Percentiles rank a stretch among this genome's conserved stretches.
Conservation (phyloP, 2,113 vertebrate species). For the Neolamprologus caudopunctatus region DNA sequence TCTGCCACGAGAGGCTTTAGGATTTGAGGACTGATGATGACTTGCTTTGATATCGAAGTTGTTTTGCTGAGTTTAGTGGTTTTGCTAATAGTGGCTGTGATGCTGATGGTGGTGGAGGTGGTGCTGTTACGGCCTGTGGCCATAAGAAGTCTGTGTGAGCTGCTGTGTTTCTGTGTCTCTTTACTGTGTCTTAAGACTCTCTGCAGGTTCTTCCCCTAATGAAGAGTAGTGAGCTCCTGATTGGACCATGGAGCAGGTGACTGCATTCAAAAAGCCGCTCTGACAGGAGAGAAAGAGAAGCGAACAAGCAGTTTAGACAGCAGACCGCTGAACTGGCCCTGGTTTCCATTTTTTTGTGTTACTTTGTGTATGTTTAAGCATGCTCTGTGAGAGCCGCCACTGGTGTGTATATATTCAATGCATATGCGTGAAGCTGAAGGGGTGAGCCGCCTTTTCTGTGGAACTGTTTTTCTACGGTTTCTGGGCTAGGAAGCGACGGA, state of each 20-base stretch:
- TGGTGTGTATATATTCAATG: background rate
- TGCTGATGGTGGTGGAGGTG: background rate
- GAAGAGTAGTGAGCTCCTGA: background rate
- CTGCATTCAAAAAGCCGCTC: background rate
- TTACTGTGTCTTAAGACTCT: background rate
- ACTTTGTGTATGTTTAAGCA: background rate
- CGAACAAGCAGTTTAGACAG: background rate
- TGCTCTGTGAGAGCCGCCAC: background rate
- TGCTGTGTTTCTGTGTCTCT: background rate
- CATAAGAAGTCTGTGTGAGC: background rate
- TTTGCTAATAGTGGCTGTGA: background rate
- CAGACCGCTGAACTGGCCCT: background rate
- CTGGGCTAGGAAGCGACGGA: background rate
- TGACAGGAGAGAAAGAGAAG: background rate
- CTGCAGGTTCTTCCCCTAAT: background rate
- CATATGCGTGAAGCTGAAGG: background rate
- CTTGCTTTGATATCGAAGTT: background rate
- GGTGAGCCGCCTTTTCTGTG: background rate
- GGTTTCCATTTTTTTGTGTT: background rate
- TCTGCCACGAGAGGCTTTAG: background rate
- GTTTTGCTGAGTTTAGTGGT: background rate
- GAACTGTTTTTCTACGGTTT: background rate
- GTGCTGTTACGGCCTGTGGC: background rate
- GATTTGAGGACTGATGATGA: background rate
- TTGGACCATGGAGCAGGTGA: accelerated